These are phyloP conservation scores for Umimayanthus kanabou DNA, from an alignment of 92 coral and sea anemone species.

Conservation along the genomic window DNA sequence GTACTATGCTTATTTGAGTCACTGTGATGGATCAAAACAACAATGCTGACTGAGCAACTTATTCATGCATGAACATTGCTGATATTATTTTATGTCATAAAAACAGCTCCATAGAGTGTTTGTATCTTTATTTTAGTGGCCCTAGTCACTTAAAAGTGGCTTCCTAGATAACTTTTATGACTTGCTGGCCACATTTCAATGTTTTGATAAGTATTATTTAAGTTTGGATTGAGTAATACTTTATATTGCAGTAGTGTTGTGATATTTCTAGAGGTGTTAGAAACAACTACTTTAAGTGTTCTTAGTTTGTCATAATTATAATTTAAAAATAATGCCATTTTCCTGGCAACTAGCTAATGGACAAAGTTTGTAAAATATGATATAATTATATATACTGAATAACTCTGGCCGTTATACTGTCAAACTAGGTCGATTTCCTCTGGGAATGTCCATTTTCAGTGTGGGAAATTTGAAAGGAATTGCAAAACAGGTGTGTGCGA, in stretches of 20 bases:
- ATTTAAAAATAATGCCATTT: too few relatives aligned
- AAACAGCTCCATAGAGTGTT: slow-evolving; percentile 18
- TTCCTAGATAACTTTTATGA: neutral
- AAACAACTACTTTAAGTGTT: neutral
- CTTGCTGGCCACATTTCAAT: neutral
- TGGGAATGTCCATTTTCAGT: neutral
- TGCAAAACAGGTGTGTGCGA: too few relatives aligned
- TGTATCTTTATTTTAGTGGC: slow-evolving; percentile 10
- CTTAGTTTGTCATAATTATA: neutral
- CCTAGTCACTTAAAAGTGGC: neutral
- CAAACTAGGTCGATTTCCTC: neutral
- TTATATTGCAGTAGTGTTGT: neutral
- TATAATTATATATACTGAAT: neutral
- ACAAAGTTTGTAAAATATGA: neutral
- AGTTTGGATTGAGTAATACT: neutral
- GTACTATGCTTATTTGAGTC: neutral
- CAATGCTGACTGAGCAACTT: neutral
- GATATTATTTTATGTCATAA: neutral
- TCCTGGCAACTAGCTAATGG: neutral
- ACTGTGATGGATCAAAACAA: neutral
- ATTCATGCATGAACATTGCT: slow-evolving; percentile 16
- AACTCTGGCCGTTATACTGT: neutral
- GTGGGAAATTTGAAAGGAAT: too few relatives aligned
- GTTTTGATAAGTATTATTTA: neutral
- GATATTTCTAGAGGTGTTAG: neutral